A percentile compares a stretch with the other conserved stretches of the same genome.
Conservation (phyloP, 2,113 vertebrate genomes). For the Camelus bactrianus region DNA sequence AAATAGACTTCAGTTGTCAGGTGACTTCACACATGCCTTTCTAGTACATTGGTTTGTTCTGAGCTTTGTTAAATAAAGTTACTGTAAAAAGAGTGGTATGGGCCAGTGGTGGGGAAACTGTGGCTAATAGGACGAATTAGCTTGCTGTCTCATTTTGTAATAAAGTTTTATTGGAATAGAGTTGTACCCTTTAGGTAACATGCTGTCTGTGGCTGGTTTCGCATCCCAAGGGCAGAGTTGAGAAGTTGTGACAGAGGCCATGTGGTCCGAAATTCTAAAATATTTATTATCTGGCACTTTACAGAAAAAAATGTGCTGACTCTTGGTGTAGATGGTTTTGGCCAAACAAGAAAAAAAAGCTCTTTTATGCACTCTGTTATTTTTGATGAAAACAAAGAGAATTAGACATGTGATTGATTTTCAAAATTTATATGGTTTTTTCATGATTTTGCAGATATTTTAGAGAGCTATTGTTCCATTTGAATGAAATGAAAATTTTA, state of each 20-base stretch:
- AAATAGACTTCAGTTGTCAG: background rate
- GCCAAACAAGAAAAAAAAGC: background rate
- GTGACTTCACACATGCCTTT: background rate
- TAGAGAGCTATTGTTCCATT: background rate
- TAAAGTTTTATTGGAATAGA: constrained; percentile 37
- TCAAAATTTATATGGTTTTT: background rate
- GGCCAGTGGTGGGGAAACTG: background rate
- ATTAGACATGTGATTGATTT: constrained; percentile 33
- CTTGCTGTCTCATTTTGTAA: background rate
- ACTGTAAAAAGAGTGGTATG: background rate
- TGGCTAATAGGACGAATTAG: background rate
- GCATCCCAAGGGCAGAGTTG: background rate
- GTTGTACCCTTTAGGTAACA: background rate
- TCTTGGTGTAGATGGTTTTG: background rate
- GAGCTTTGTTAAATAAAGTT: constrained; percentile 18
- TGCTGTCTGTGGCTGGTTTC: background rate
- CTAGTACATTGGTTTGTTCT: background rate
- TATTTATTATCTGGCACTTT: background rate
- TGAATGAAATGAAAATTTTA: background rate
- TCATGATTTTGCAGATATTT: constrained; percentile 40
- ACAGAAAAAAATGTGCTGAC: background rate
- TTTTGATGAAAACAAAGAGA: constrained; percentile 26
- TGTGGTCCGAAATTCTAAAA: background rate
- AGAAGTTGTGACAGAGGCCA: background rate
- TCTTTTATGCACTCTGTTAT: background rate